Conservation (phyloP, 2,113 vertebrate species). For the Oreochromis tanganicae region DNA sequence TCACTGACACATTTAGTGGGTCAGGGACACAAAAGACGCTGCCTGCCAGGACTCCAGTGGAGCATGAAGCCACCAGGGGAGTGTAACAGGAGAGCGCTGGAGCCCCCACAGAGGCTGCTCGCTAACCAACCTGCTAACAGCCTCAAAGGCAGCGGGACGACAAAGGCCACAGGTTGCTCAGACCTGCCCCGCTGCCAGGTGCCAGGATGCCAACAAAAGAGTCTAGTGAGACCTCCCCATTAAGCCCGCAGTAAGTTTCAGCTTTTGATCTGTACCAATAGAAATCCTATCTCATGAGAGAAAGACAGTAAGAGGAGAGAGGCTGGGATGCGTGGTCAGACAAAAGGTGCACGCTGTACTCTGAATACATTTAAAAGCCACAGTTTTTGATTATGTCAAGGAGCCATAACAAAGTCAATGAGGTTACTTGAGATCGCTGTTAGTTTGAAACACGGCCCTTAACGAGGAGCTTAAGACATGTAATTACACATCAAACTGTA, state of each 20-base stretch:
- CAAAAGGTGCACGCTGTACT: not conserved
- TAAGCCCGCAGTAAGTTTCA: slow-evolving; percentile 16
- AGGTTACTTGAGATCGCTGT: not conserved
- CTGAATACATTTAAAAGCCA: not conserved
- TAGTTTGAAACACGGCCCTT: not conserved
- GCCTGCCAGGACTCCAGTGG: slow-evolving; percentile 72
- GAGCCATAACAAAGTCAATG: not conserved
- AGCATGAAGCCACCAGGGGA: slow-evolving; percentile 68
- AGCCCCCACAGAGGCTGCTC: slow-evolving; percentile 50
- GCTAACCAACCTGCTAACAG: slow-evolving; percentile 37
- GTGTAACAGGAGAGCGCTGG: slow-evolving; percentile 67
- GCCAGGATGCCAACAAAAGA: slow-evolving; percentile 52
- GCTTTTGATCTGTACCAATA: slow-evolving; percentile 28
- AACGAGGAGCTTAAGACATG: not conserved
- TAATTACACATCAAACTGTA: not conserved
- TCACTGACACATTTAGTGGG: slow-evolving; percentile 71
- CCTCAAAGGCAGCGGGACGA: slow-evolving; percentile 36
- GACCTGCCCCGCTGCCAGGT: slow-evolving; percentile 54
- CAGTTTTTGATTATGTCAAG: not conserved
- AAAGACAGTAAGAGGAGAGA: not conserved
- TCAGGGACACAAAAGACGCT: slow-evolving; percentile 73
- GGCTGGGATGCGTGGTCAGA: not conserved
- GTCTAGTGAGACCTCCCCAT: not conserved
- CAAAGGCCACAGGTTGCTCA: slow-evolving; percentile 57
- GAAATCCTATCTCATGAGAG: slow-evolving; percentile 38